Evolutionary conservation across 2,113 vertebrate genomes (phyloP), one percentile per base, ranked within the genome.

Genomic region (Terrapene triunguis): DNA sequence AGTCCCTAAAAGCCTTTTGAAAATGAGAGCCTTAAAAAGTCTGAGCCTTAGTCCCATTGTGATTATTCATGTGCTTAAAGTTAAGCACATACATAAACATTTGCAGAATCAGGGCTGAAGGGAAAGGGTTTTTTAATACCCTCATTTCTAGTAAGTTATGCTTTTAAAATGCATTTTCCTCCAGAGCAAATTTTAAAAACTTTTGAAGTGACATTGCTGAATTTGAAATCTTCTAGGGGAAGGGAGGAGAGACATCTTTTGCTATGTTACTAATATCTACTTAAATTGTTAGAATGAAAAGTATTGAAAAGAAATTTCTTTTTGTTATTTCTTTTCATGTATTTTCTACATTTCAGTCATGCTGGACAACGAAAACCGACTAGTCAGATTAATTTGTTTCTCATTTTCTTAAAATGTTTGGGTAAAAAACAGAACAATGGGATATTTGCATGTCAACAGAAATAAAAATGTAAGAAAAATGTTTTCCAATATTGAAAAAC

Each of bases 151-250:
- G 65, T 72, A 72, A 72, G 16, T 21, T 21, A 69, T 19, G 35
- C 16, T 69, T 38, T 72, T 38, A 72, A 35, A 21, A 35, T 72
- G 16, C 65, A n/a, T n/a, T 35, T 72, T 59, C 27, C 27, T n/a
- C 16, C n/a, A 38, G 19, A n/a, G 32, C 17, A 72, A 72, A 21
- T 38, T 72, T 72, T 38, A 10, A 72, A 59, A 72, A 72, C n/a
- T 24, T 51, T 11, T 84, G 69, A 50, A 1, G 48, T 13, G 72
- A 82, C 11, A 82, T 0, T 0, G 57, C 0, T n/a, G 69, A 35
- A 72, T 1, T 7, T 5, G 19, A 57, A 1, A 8, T 11, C 4
- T 85, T 51, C 78, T 48, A 14, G 82, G 76, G 12, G 79, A 6
- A 7, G 13, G 59, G 29, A 65, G 13, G 7, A 65, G 6, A 35